Evolutionary conservation across 2,888 invertebrate species (phyloP), one percentile per base, ranked within the genome.

Genomic region (Rhodophaea formosa): DNA sequence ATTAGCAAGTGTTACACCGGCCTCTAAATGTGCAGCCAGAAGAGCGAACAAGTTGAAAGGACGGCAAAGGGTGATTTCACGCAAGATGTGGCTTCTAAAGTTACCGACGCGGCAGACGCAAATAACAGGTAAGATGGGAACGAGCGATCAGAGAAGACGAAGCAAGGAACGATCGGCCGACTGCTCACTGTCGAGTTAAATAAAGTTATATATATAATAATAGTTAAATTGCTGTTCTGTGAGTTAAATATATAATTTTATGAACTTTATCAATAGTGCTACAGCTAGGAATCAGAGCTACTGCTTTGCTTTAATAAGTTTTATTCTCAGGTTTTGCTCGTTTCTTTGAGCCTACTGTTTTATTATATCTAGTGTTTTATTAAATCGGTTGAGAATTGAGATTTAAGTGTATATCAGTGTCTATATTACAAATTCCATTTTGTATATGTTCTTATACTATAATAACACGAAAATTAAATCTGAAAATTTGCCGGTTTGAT

Each of bases 31-130:
- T 55, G 43, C 35, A 58, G 45, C 35, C 57, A 49, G 8, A 49
- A 39, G 43, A 45, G 49, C 17, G 60, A 72, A 68, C 67, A 60
- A 71, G 69, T 66, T 68, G 70, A 71, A 66, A 70, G 66, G 69
- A 62, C 64, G 69, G 63, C 65, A 68, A 71, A 75, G 77, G 74
- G 74, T 75, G 78, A 83, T 78, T 81, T 84, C 74, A 79, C 73
- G 72, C 68, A 62, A 80, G 78, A 79, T 77, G 71, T 75, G 74
- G 73, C 76, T 74, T 74, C 67, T 78, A 67, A 65, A 73, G 74
- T 80, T 79, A 77, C 75, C 75, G 60, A 60, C 68, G 62, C 66
- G 66, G 67, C 62, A 63, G 67, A 70, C 71, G 70, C 68, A 72
- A 75, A 79, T 82, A 81, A 83, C 81, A 81, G 77, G 78, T 74